These are phyloP conservation scores for Rhinolophus ferrumequinum DNA, from an alignment of 2,113 vertebrate genomes.

Conservation along the genomic window DNA sequence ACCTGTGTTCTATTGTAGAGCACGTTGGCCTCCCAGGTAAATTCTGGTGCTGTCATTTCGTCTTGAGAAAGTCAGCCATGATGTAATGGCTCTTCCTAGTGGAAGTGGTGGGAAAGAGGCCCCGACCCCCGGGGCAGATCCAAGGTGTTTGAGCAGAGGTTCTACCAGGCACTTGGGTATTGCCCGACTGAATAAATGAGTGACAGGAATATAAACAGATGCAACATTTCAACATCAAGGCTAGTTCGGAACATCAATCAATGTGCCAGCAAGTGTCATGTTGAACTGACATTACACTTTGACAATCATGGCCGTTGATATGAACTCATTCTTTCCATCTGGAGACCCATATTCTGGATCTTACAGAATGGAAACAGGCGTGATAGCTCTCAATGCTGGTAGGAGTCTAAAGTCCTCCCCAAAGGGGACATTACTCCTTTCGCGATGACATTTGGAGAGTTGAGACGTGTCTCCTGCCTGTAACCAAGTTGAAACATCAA, in stretches of 20 bases:
- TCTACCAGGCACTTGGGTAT: no score
- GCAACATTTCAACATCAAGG: neutral
- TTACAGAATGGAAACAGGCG: neutral
- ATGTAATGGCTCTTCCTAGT: neutral
- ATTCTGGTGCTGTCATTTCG: neutral
- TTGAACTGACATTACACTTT: neutral
- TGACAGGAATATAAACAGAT: neutral
- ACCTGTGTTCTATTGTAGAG: neutral
- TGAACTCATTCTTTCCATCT: neutral
- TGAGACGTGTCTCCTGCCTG: neutral
- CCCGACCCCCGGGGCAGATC: neutral
- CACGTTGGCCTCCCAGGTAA: rapidly evolving
- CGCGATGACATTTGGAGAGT: neutral
- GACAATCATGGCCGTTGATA: rapidly evolving
- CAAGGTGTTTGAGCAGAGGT: neutral
- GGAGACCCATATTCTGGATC: neutral
- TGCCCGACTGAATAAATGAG: neutral
- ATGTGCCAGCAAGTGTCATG: no score
- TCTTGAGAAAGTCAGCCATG: rapidly evolving
- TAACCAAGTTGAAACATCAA: neutral
- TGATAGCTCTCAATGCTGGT: neutral
- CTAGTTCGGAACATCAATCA: neutral
- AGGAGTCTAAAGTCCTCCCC: neutral
- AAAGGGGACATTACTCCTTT: neutral
- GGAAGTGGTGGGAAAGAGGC: neutral